Evolutionary conservation across 2,888 invertebrate species (phyloP), one percentile per base, ranked within the genome.

Genomic region (Drosophila yooni): DNA sequence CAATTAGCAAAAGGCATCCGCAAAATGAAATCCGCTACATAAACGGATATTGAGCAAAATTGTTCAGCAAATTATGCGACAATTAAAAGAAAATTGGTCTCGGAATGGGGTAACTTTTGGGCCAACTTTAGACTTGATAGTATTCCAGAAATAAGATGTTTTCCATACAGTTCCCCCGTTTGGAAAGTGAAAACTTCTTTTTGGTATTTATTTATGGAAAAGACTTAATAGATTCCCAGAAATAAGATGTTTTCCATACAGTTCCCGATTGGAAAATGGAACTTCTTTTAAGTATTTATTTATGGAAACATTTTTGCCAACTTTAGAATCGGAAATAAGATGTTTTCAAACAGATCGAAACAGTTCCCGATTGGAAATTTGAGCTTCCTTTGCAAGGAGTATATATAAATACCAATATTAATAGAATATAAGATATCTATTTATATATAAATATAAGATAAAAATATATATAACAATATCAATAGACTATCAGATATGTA

Each of bases 31-130:
- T 36, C 36, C 0, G 2, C 7, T 36, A 15, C 15, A 15, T 15
- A 36, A 36, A 36, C 2, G 36, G 3, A 36, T 36, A 7, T 15
- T 36, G 10, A 3, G 10, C 3, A 33, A 33, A 33, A 31, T 31
- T 31, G 31, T 10, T 10, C 10, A 31, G 0, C 31, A 36, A 15
- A 15, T 15, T 0, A 15, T 18, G 38, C 1, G 36, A 2, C 7
- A 38, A 18, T 18, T 18, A 34, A 38, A 18, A 38, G 38, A 18
- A 38, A 38, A 10, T 46, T 15, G 25, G 15, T 1, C 25, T 4
- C 1, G 15, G 4, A 46, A 25, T 15, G 4, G 0, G 0, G 1
- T 0, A 4, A 25, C 15, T 15, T 8, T 25, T 46, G 2, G 15
- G 4, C 21, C 15, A 25, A 21, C 21, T 46, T 15, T 15, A 15